phyloP scores from a whole-genome alignment of 2,797 vertebrate genomes.

The Microctenopoma steveboyesi region DNA sequence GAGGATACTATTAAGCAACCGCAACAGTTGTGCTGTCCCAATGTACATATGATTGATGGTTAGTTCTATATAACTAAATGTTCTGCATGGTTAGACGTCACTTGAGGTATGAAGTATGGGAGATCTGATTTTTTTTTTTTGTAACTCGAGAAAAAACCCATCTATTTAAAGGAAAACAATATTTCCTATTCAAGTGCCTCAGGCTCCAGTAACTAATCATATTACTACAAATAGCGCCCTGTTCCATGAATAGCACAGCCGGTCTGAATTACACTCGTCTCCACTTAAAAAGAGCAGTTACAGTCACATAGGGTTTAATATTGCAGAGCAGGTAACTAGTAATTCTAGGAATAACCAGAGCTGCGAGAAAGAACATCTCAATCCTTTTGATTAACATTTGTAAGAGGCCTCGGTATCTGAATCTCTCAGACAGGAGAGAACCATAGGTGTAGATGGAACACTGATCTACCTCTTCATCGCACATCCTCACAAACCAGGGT shows the following conservation, averaged over 20 bases:
- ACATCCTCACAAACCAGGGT: background rate
- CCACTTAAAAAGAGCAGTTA: slow-evolving; percentile 16
- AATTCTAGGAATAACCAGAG: slow-evolving; percentile 68
- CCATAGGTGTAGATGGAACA: slow-evolving; percentile 39
- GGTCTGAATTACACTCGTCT: slow-evolving; percentile 41
- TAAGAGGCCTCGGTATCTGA: slow-evolving; percentile 69
- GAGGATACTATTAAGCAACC: no score
- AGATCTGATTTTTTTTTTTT: background rate
- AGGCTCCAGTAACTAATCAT: slow-evolving; percentile 7
- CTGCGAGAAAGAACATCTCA: slow-evolving; percentile 80
- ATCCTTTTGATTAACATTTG: slow-evolving; percentile 65
- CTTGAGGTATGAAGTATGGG: background rate
- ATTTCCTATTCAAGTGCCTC: slow-evolving; percentile 5
- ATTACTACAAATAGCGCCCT: slow-evolving; percentile 26
- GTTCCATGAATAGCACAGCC: slow-evolving; percentile 47
- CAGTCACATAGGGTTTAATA: slow-evolving; percentile 11
- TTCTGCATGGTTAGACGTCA: background rate
- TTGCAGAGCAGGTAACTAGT: background rate
- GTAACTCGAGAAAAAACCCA: background rate
- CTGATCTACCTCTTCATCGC: background rate
- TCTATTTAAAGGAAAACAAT: background rate
- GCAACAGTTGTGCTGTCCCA: no score
- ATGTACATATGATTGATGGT: background rate
- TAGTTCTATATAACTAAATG: background rate
- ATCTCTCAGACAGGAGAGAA: slow-evolving; percentile 77